Evolutionary conservation across 2,113 vertebrate genomes (phyloP), one percentile per base, ranked within the genome.

Genomic region (Odobenus rosmarus): DNA sequence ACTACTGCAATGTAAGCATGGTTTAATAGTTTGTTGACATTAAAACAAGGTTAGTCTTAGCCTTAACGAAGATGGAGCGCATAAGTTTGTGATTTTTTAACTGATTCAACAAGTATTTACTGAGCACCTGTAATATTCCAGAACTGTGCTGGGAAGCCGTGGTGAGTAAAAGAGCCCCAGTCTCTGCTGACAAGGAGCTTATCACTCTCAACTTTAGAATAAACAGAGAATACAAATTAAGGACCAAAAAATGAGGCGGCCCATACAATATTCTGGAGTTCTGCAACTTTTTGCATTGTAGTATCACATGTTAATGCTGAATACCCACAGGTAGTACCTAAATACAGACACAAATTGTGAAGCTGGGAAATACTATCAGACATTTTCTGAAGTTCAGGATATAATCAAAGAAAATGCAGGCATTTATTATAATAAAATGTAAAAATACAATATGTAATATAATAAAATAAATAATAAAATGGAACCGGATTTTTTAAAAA

Each of bases 341-440:
- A 93, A 61, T 69, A 86, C n/a, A 94, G 79, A 93, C 90, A 49
- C 31, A 86, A 92, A 77, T 10, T 62, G 31, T 82, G 21, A 97
- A 49, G 31, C 88, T 84, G 64, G 19, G 49, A 85, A 74, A 85
- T 84, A 61, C 3, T 88, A 85, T 90, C 33, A 89, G 51, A 86
- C 2, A 21, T 61, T 90, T 85, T 92, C n/a, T 80, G 49, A 92
- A 96, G 95, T 83, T 95, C 26, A 94, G 31, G 90, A 95, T 31
- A 88, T 16, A 93, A 90, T 82, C 61, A 77, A 85, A 93, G 53
- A 93, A 93, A 61, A 86, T 11, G 67, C 2, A 93, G 33, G 15
- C 62, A 88, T 88, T 87, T 87, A 55, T 71, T 62, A 57, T n/a
- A 57, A 92, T 59, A 95, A 86, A 94, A 86, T 24, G 39, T 46